Base-by-base conservation (phyloP, 2,113 vertebrate species). In the Andinoacara biseriatus region DNA sequence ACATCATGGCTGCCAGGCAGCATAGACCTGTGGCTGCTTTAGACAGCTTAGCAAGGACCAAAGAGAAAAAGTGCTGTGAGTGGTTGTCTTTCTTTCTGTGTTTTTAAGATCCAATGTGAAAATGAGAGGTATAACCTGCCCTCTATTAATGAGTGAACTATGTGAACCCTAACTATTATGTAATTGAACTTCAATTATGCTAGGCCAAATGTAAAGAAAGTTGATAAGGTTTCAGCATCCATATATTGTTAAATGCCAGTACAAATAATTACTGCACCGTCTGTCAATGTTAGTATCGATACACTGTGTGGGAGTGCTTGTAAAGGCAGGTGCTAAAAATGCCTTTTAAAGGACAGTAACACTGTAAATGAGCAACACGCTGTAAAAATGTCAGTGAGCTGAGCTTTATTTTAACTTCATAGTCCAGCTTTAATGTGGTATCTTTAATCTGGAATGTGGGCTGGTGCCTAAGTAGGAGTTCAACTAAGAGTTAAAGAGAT, bases 51-150 rank as follows among this genome's bases (percentile, higher is more conserved):
- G 58, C 78, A 31, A 92, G 94, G 87, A 58, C 72, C 79, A 95
- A 61, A 5, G 94, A 94, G 86, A 96, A 95, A 87, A 95, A 95
- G 76, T 95, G 95, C 92, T 96, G 95, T 96, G 85, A 96, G 96
- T 95, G 72, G 0, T 62, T 81, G 79, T 31, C 49, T 26, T 20
- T 29, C 22, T 76, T 4, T 81, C 43, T 77, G 20, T 61, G 10
- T 10, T 17, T 7, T 58, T 35, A 79, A 38, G 54, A n/a, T 72
- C 14, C 77, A 1, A 57, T 40, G 35, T 52, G 0, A 62, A 84
- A 46, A 43, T 60, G 18, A 84, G 57, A 14, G 10, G 7, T 9
- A 24, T 58, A 40, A 67, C 24, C 43, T 43, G 8, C 33, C 46
- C 7, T 67, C 14, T 59, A 17, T 74, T 61, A 33, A 67, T 2